Percentiles rank a stretch among this genome's conserved stretches.
These are phyloP conservation scores for Nemoura dubitans DNA, from an alignment of 2,888 invertebrate species.

Conservation along the genomic window DNA sequence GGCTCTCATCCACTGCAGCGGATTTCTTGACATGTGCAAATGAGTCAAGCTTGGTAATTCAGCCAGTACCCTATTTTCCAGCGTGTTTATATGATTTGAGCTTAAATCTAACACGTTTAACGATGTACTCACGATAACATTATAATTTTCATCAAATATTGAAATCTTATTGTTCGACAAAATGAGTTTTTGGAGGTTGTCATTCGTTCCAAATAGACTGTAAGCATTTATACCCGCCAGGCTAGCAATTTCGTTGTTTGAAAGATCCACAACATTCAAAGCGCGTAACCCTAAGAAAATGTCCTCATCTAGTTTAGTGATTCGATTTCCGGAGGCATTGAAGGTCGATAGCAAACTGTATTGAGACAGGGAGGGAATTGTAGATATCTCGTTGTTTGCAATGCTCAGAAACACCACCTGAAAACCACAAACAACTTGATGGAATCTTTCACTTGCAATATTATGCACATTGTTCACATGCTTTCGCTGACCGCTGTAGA, in stretches of 20 bases:
- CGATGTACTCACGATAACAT: constrained; percentile 16
- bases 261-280: constrained; percentile 38
- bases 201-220: not conserved
- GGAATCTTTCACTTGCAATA: not conserved
- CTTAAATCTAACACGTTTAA: constrained; percentile 27
- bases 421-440: not conserved
- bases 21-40: constrained; percentile 37
- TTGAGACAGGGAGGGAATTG: constrained; percentile 67
- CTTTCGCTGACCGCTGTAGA: not conserved
- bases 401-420: constrained; percentile 22
- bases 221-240: not conserved
- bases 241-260: constrained; percentile 40
- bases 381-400: constrained; percentile 19
- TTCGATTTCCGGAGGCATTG: constrained; percentile 28
- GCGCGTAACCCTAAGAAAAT: constrained; percentile 1
- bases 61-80: not conserved
- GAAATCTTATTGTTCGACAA: constrained; percentile 38
- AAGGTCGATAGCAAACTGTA: not conserved
- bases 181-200: constrained; percentile 39
- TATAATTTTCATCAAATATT: constrained; percentile 10
- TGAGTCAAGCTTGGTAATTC: constrained; percentile 18
- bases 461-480: not conserved
- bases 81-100: not conserved
- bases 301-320: not conserved
- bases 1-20: constrained; percentile 41